A percentile compares a stretch with the other conserved stretches of the same genome.
These are phyloP conservation scores for Coracopsis vasa DNA, from an alignment of 2,113 vertebrate species.

Conservation along the genomic window DNA sequence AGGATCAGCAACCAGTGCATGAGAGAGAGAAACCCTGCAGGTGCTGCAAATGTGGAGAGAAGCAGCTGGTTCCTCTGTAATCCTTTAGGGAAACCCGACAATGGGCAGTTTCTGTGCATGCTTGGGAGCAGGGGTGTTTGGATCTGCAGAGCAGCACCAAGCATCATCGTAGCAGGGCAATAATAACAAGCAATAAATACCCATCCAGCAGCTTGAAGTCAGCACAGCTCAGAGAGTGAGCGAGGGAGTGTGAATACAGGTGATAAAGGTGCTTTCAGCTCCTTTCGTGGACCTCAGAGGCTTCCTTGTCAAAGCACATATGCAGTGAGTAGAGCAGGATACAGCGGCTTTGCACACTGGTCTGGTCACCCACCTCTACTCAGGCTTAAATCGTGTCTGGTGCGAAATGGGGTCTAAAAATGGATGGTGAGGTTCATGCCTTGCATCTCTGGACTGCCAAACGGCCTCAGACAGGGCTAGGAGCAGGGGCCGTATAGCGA, in stretches of 20 bases:
- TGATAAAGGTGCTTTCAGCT: neutral
- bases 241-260: neutral
- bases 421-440: neutral
- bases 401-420: neutral
- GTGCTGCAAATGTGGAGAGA: neutral
- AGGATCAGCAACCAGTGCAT: neutral
- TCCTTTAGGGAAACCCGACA: neutral
- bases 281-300: neutral
- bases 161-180: neutral
- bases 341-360: accelerated
- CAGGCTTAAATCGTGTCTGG: neutral
- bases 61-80: neutral
- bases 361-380: neutral
- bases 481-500: accelerated
- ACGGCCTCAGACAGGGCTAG: neutral
- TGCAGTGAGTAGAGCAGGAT: neutral
- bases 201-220: neutral
- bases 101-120: neutral
- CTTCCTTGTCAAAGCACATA: neutral
- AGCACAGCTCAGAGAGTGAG: neutral
- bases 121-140: neutral
- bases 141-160: neutral
- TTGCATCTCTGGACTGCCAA: neutral
- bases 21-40: neutral
- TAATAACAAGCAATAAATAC: neutral